Evolutionary conservation across 2,113 vertebrate species (phyloP), one percentile per base, ranked within the genome.

Genomic region (Odocoileus hemionus): DNA sequence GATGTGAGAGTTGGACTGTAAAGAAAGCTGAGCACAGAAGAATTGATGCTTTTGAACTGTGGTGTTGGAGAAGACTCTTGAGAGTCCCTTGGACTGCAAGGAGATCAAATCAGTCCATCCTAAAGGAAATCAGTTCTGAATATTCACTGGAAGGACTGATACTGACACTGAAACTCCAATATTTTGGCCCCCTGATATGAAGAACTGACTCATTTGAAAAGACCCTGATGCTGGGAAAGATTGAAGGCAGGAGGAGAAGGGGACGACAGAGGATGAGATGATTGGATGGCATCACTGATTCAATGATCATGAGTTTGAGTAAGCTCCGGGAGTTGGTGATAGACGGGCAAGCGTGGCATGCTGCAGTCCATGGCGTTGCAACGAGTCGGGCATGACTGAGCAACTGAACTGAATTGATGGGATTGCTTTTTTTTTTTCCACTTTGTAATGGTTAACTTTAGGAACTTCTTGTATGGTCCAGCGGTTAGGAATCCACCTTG

Each of bases 11-110:
- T 23, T 70, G 64, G n/a, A 70, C 64, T 70, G 2, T 70, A 70
- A 70, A 21, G 2, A 36, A 70, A 21, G 9, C n/a, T 36, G 64
- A 70, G 64, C 1, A 0, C n/a, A 0, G n/a, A 70, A 36, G n/a
- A 70, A 36, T 36, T 36, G 17, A 70, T 70, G n/a, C 64, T 36
- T 70, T 70, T 36, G 64, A 70, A 70, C 8, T 36, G 17, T 70
- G 64, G 9, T 2, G 2, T 5, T 70, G 64, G n/a, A 36, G n/a
- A 21, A 70, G 17, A 70, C 17, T 67, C 64, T 70, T 36, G n/a
- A 21, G 17, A 70, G 64, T 70, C 64, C 0, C 17, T 36, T 70
- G 64, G n/a, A 36, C 17, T 11, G 17, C n/a, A 70, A 21, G n/a
- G n/a, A 70, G n/a, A 70, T 36, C 17, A 4, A 70, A 70, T 2